These are phyloP conservation scores for Anadara kagoshimensis DNA, from an alignment of 1,140 invertebrate species.

Conservation along the genomic window DNA sequence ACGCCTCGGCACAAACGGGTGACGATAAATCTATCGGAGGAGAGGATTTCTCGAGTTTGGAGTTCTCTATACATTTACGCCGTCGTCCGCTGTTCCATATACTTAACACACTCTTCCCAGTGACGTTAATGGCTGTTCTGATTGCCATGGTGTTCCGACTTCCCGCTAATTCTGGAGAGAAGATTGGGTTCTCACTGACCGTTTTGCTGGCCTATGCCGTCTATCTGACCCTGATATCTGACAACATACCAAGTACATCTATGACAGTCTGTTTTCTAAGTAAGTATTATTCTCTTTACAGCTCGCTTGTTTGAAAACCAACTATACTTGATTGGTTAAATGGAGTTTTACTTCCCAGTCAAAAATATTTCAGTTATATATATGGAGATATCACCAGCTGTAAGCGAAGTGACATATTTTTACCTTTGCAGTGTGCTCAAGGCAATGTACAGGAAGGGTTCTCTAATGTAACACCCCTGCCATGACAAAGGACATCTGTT, in stretches of 20 bases:
- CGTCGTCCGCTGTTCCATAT: conserved; percentile 97
- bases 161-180: conserved; percentile 77
- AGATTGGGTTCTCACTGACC: conserved; percentile 41
- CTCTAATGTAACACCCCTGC: no score
- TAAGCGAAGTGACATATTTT: no score
- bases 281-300: conserved; percentile 23
- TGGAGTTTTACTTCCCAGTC: no score
- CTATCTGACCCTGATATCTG: conserved; percentile 34
- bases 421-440: no score
- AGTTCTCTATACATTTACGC: conserved; percentile 96
- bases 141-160: conserved; percentile 95
- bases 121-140: conserved; percentile 82
- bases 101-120: conserved; percentile 54
- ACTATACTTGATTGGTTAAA: no score
- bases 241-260: conserved; percentile 37
- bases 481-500: no score
- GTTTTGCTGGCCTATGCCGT: conserved; percentile 46
- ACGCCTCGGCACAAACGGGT: conserved; percentile 83
- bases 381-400: no score
- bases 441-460: no score
- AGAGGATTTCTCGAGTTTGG: conserved; percentile 95
- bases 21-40: conserved; percentile 76
- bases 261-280: conserved; percentile 31
- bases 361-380: no score
- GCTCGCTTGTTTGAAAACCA: no score